Base-by-base conservation (phyloP, 2,797 vertebrate genomes). In the Kryptopterus vitreolus region DNA sequence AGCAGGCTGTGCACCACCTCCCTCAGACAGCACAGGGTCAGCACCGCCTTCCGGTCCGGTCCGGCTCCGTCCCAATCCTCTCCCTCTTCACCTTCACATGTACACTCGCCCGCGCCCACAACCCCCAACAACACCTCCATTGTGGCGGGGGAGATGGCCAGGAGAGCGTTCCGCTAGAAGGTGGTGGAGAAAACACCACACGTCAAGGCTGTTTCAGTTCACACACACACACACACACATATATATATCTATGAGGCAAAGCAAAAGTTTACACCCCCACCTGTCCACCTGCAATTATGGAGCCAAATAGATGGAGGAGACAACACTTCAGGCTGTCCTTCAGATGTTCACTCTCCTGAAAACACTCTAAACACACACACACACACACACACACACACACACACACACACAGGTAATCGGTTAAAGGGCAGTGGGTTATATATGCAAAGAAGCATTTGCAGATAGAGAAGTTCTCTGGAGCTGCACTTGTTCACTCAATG, bases 321-420 rank as follows among this genome's bases (percentile, higher is more conserved):
- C 96, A 98, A 90, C 98, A 98, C 83, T 99, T 99, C 62, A 99
- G 91, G 85, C 95, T 98, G 88, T 98, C 96, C 86, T 98, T 99
- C 85, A 99, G 95, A 90, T 98, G 98, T 82, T 99, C 97, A 16
- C 98, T 98, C 91, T 98, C 98, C 92, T 99, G 98, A 93, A 99
- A 99, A 91, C 98, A 98, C 87, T 99, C 98, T 99, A 89, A 85
- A 72, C 86, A 55, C 66, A 82, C 43, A 24, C 48, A 77, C 59
- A 33, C 48, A 68, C 55, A 48, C 68, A 71, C 29, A 69, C 43
- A 63, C 31, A 66, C 63, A 82, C 76, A 80, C 63, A 79, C 29
- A 79, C 22, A 59, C 11, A 46, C 10, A 53, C 53, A 81, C 52
- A 61, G 3, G 35, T 24, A 11, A 71, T 53, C 18, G 52, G 66